A percentile compares a stretch with the other conserved stretches of the same genome.
Conservation (phyloP, 2,797 vertebrate species). For the Myotis findleyi region DNA sequence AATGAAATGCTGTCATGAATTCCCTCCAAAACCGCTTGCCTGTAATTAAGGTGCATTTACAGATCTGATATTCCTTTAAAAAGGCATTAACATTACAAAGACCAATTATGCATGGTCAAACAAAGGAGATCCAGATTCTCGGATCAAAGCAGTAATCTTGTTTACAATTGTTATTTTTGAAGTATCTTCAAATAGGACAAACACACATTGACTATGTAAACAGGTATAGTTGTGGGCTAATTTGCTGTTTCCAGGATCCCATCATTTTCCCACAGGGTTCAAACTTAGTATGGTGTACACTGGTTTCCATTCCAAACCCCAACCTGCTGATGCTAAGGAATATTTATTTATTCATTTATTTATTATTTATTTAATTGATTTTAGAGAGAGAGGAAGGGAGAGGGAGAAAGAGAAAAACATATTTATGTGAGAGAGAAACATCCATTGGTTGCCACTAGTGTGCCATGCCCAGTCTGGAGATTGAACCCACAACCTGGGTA, state of each 20-base stretch:
- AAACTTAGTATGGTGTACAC: neutral
- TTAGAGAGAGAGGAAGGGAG: neutral
- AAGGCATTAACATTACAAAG: conserved; percentile 87
- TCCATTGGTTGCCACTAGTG: neutral
- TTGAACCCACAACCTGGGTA: neutral
- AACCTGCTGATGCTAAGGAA: neutral
- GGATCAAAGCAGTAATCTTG: conserved; percentile 87
- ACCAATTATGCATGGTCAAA: conserved; percentile 89
- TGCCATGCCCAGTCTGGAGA: neutral
- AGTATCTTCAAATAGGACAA: conserved; percentile 85
- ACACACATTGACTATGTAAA: conserved; percentile 81
- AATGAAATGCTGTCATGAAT: conserved; percentile 86
- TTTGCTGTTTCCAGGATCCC: conserved; percentile 75
- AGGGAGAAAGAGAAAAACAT: neutral
- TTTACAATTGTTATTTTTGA: conserved; percentile 87
- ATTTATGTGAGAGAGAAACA: neutral
- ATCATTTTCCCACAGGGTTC: conserved; percentile 65
- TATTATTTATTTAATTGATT: neutral
- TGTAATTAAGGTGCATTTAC: conserved; percentile 89
- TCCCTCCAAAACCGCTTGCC: conserved; percentile 86
- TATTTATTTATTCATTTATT: neutral
- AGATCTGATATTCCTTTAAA: conserved; percentile 87
- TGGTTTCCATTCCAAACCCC: neutral
- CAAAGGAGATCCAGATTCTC: conserved; percentile 87
- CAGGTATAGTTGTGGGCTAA: conserved; percentile 81